These are phyloP conservation scores for Myotis planiceps DNA, from an alignment of 2,797 vertebrate genomes.

Conservation along the genomic window DNA sequence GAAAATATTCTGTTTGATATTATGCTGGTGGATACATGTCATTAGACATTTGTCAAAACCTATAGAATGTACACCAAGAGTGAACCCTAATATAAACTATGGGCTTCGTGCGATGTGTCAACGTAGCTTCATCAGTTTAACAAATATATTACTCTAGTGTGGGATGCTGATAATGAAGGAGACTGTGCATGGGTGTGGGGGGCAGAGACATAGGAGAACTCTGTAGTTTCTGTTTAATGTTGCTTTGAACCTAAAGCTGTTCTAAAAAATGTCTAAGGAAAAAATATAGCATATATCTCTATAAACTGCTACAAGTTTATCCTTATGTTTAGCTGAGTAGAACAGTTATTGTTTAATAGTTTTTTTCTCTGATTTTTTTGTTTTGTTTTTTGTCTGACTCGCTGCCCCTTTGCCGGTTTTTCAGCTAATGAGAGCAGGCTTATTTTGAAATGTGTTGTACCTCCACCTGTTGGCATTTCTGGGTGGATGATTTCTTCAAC, in stretches of 20 bases:
- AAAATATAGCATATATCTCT: neutral
- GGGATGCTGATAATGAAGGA: neutral
- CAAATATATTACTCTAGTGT: neutral
- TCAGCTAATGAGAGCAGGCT: neutral
- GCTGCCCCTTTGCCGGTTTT: neutral
- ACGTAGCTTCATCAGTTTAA: neutral
- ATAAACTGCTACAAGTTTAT: neutral
- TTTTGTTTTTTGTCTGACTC: neutral
- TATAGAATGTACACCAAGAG: neutral
- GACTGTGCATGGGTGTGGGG: too few relatives aligned
- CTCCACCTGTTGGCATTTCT: neutral
- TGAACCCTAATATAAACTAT: neutral
- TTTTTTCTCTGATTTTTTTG: neutral
- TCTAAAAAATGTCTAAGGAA: neutral
- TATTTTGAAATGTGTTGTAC: neutral
- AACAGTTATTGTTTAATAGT: neutral
- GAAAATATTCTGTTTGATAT: neutral
- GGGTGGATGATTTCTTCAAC: neutral
- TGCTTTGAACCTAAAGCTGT: neutral
- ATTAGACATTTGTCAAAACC: neutral
- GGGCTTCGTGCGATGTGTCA: neutral
- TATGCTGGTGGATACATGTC: neutral
- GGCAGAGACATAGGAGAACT: neutral
- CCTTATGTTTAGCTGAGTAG: neutral
- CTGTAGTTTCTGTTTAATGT: neutral